Conservation (phyloP, 2,113 vertebrate species). For the Chaetura pelagica region DNA sequence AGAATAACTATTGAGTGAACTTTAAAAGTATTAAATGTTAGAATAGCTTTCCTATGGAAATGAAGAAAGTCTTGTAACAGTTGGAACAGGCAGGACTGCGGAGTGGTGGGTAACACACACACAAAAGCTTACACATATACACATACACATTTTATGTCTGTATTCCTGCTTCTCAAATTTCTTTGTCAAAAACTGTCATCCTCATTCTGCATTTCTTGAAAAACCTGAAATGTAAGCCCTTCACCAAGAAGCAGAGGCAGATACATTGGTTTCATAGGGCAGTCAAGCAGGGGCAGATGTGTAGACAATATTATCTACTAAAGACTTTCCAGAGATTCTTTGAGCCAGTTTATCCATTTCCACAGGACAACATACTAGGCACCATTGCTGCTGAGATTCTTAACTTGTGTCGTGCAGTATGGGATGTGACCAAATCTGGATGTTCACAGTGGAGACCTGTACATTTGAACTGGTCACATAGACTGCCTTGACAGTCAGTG, state of each 20-base stretch:
- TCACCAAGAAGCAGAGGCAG: not conserved
- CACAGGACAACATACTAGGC: not conserved
- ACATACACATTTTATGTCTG: not conserved
- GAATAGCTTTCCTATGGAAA: slow-evolving; percentile 4
- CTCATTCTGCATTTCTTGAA: not conserved
- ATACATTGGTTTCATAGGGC: not conserved
- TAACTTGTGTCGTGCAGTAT: not conserved
- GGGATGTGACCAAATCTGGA: not conserved
- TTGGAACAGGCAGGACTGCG: not conserved
- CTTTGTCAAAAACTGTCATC: not conserved
- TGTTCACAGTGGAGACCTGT: not conserved
- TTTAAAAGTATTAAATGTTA: not conserved
- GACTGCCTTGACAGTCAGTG: not conserved
- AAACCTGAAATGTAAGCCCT: not conserved
- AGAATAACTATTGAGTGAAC: not conserved
- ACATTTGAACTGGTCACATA: not conserved
- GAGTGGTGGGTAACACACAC: not conserved
- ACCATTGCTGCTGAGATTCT: not conserved
- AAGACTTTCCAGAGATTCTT: not conserved
- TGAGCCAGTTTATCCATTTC: not conserved
- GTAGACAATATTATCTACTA: not conserved
- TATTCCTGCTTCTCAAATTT: not conserved
- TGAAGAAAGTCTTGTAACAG: not conserved
- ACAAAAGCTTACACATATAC: not conserved
- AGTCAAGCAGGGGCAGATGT: not conserved